Conservation (phyloP, 2,797 vertebrate species). For the Caiman crocodilus region DNA sequence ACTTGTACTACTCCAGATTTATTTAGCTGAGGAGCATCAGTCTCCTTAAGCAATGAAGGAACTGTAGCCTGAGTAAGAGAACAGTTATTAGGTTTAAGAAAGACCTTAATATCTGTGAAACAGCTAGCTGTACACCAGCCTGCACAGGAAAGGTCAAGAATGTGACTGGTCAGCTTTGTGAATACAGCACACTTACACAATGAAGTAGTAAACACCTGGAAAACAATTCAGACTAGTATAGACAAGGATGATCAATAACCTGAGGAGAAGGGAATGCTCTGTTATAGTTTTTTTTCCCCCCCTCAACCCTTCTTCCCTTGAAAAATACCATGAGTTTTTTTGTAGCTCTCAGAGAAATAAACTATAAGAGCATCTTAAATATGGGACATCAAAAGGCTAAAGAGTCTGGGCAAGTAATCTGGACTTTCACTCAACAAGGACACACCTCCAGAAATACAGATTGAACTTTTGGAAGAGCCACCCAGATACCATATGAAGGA, state of each 20-base stretch:
- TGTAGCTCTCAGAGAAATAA: not conserved
- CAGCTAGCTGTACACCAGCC: slow-evolving; percentile 3
- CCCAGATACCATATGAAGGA: no score
- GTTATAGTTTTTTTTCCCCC: not conserved
- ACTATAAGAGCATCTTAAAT: not conserved
- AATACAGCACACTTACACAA: not conserved
- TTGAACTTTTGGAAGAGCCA: no score
- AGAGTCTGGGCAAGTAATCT: not conserved
- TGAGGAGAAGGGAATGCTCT: not conserved
- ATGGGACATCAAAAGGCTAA: not conserved
- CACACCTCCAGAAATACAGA: no score
- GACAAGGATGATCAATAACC: not conserved
- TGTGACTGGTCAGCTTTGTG: not conserved
- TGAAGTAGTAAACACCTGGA: not conserved
- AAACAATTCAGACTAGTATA: not conserved
- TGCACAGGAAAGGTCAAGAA: not conserved
- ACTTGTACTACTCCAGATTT: no score
- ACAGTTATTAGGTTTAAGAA: not conserved
- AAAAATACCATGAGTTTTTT: not conserved
- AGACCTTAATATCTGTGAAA: not conserved
- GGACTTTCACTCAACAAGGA: no score
- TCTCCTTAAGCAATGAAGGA: not conserved
- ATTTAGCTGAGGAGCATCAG: not conserved
- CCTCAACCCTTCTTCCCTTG: not conserved
- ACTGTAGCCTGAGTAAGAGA: not conserved